Evolutionary conservation across 2,888 invertebrate genomes (phyloP), one percentile per base, ranked within the genome.

Genomic region (Cantharis nigra): DNA sequence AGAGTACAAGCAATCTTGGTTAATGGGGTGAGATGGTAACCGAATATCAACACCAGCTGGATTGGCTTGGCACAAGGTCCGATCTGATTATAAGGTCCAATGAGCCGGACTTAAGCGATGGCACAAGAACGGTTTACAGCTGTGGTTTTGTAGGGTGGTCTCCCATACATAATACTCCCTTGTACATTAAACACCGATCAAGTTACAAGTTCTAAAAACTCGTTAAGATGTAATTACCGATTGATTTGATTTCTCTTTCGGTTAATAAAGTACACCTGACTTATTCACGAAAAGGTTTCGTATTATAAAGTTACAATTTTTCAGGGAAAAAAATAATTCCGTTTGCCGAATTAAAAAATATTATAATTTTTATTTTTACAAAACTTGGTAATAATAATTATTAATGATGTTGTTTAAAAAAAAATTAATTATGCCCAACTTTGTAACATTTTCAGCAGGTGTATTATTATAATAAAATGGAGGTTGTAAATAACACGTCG

Each of bases 371-470:
- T 49, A 49, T 0, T n/a, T 49, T n/a, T n/a, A 49, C 4, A 18
- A 30, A 16, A 11, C 33, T 70, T 18, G 69, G 3, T 26, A 23
- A 14, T 26, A 30, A 30, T 26, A 23, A 14, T 69, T 14, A 10
- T 23, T 69, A 69, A 23, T n/a, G 23, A 69, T 26, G 4, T 26
- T 3, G n/a, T 69, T 69, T 69, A 30, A 71, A 30, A 71, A 78
- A 75, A 74, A 75, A 65, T 82, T 84, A 85, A 85, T 85, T 85
- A 86, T 84, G 85, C 83, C 85, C 85, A 85, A 85, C 84, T 83
- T 84, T 80, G 81, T 81, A 81, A 81, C 82, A 79, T 80, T 82
- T 80, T 80, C 77, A 80, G 80, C 82, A 82, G 83, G 82, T 83
- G 84, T 84, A 84, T 85, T 84, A 85, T 84, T 85, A 85, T 84